These are phyloP conservation scores for Ophion costatus DNA, from an alignment of 2,888 invertebrate genomes.

Conservation along the genomic window DNA sequence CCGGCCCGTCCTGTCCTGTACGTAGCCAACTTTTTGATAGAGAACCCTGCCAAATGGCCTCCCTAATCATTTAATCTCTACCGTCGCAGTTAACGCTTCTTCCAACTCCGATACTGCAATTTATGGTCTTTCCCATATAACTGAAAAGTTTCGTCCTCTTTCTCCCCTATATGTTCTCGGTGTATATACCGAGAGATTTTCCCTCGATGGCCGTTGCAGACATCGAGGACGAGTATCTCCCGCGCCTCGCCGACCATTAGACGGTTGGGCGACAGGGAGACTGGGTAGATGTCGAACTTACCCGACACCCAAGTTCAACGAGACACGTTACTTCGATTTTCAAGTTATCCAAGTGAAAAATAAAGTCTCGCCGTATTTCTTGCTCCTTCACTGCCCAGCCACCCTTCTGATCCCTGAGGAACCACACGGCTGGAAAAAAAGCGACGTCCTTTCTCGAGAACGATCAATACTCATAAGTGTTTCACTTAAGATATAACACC, in stretches of 20 bases:
- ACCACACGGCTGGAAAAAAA: slow-evolving; percentile 3
- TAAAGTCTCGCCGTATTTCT: slow-evolving; percentile 45
- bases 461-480: background rate
- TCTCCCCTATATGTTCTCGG: slow-evolving; percentile 4
- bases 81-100: slow-evolving; percentile 74
- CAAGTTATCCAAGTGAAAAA: slow-evolving; percentile 58
- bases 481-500: too few relatives aligned
- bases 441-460: background rate
- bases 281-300: slow-evolving; percentile 45
- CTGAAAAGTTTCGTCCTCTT: slow-evolving; percentile 69
- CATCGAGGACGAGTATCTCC: slow-evolving; percentile 1
- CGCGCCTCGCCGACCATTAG: background rate
- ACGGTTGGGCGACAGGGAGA: background rate
- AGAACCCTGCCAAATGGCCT: slow-evolving; percentile 71
- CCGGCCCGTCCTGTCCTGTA: background rate
- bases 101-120: slow-evolving; percentile 74
- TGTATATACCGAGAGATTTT: slow-evolving; percentile 30
- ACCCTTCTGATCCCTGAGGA: slow-evolving; percentile 8
- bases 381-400: background rate
- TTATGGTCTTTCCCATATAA: slow-evolving; percentile 68
- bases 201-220: background rate
- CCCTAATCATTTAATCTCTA: slow-evolving; percentile 76
- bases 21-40: slow-evolving; percentile 70
- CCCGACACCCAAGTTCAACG: slow-evolving; percentile 11
- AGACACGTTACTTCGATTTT: slow-evolving; percentile 58